Evolutionary conservation across 2,888 invertebrate genomes (phyloP), one percentile per base, ranked within the genome.

Genomic region (Pycnomerus fuliginosus): DNA sequence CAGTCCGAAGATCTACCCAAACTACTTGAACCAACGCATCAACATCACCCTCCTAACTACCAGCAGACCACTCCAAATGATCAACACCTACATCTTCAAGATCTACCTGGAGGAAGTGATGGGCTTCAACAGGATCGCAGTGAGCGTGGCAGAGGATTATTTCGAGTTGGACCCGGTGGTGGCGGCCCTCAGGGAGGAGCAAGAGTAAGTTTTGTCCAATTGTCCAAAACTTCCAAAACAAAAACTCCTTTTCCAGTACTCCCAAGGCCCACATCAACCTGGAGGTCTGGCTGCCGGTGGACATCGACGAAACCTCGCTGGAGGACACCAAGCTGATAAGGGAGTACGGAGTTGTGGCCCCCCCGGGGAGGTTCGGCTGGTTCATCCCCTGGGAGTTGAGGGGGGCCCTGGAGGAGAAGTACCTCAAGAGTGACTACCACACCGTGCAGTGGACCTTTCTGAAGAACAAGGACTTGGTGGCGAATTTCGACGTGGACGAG

Each of bases 241-340:
- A 16, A 1, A 22, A 16, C 22, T 24, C 32, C 31, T 30, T 37
- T 33, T 50, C 3, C 55, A 77, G 76, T 38, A 55, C 70, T 37
- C 76, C 76, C 5, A 63, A 67, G 14, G 66, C 76, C 1, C 76
- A 78, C 71, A 75, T 88, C 11, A 86, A 88, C 65, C 69, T 87
- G 60, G 87, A 85, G 65, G 82, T 84, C 0, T 86, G 85, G 83
- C 72, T 83, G 44, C 76, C 81, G 13, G 78, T 84, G 0, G 79
- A 82, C 27, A 75, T 76, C 36, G 81, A 81, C 58, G 71, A 75
- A 16, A 70, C 71, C 36, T 72, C 74, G 56, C 65, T 69, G n/a
- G 52, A 74, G 13, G 67, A 63, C 23, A 52, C 53, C 24, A 64
- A 64, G 56, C 69, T 68, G 46, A 72, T 71, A 16, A 74, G 70